Evolutionary conservation across 2,113 vertebrate genomes (phyloP), one percentile per base, ranked within the genome.

Genomic region (Rhynchomys soricoides): DNA sequence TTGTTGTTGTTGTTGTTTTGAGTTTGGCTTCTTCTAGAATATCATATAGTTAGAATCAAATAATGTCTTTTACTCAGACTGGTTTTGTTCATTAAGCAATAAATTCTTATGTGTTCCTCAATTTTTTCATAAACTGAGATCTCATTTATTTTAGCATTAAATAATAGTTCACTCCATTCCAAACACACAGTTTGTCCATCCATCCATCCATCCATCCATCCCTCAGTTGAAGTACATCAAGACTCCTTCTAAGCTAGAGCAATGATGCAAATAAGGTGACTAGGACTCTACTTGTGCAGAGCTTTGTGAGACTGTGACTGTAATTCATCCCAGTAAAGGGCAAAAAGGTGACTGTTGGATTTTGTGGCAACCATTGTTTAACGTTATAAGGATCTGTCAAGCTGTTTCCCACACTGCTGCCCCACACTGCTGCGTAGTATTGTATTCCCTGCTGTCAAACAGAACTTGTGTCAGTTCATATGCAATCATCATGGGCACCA

Each of bases 111-210:
- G 22, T 29, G 43, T 70, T 71, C 70, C 45, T 90, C 21, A 5
- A 1, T 48, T 2, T 94, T 11, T 82, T 85, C 86, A 37, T 22
- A 5, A 78, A 57, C 24, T 93, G 52, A 71, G 5, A 48, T 29
- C 22, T 77, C 17, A 40, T 89, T 93, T 87, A 74, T 50, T 86
- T 86, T 82, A 93, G n/a, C 34, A 26, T 7, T 92, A 57, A 89
- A 86, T 40, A 59, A 55, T 64, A 64, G 7, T 45, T 85, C 16
- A 64, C 24, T 87, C 79, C 66, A 43, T 48, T 95, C 17, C 50
- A 55, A 81, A 24, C 22, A 40, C 37, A 45, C 12, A 86, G 21
- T 45, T 62, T 85, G 21, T 74, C 48, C 86, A 8, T 78, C 81
- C 45, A 87, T 45, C 26, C 70, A 45, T 43, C 81, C 48, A 64